Conservation (phyloP, 2,888 invertebrate species). For the Leptopilina myrica region DNA sequence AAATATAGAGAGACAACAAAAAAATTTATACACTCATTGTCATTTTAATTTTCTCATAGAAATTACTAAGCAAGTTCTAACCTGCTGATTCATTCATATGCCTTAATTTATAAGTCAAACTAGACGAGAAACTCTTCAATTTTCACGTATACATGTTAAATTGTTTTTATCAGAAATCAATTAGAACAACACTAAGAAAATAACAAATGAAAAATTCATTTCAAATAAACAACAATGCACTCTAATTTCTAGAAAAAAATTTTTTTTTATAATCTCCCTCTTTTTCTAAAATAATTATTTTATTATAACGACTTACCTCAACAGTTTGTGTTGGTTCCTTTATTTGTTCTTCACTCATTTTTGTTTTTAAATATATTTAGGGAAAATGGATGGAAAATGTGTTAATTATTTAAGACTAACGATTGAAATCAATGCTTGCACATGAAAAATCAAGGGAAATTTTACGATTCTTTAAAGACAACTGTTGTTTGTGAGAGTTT, state of each 20-base stretch:
- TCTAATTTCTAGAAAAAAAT: too few species aligned
- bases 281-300: not conserved
- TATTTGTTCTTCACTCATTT: slow-evolving; percentile 71
- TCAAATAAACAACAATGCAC: slow-evolving; percentile 5
- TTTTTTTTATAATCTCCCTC: not conserved
- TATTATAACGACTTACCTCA: slow-evolving; percentile 61
- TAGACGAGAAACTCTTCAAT: not conserved
- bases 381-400: not conserved
- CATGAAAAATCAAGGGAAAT: not conserved
- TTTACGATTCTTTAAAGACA: not conserved
- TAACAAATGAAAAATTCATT: slow-evolving; percentile 13
- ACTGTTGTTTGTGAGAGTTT: too few species aligned
- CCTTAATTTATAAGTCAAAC: not conserved
- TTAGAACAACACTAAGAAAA: slow-evolving; percentile 6
- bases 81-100: not conserved
- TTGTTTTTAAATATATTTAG: slow-evolving; percentile 59
- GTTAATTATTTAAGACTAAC: not conserved
- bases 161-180: not conserved
- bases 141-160: not conserved
- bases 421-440: not conserved
- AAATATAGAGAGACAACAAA: too few species aligned
- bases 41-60: not conserved
- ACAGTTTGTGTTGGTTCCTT: slow-evolving; percentile 65
- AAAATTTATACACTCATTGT: not conserved
- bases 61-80: not conserved